Evolutionary conservation across 1,140 invertebrate species (phyloP).

Genomic region (Listronotus oregonensis): DNA sequence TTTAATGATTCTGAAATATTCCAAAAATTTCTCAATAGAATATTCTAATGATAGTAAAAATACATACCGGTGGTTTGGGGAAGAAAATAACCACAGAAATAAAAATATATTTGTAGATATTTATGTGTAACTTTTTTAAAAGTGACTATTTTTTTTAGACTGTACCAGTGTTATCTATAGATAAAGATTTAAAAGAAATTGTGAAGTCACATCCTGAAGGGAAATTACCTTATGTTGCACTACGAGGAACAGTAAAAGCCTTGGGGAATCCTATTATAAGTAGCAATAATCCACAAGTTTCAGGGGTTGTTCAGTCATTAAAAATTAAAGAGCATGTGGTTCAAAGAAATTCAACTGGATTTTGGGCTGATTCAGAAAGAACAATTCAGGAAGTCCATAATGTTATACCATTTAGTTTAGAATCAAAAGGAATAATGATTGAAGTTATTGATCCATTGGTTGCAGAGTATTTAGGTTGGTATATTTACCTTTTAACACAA

Average conservation of each 20-base stretch:
- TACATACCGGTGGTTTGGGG: no score
- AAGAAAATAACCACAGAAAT: no score
- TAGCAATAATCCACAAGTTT: slow-evolving; percentile 68
- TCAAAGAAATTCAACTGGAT: slow-evolving; percentile 73
- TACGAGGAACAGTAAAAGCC: slow-evolving; percentile 73
- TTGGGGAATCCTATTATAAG: slow-evolving; percentile 73
- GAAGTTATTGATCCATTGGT: slow-evolving; percentile 74
- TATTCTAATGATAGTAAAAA: no score
- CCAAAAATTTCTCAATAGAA: no score
- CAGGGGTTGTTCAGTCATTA: slow-evolving; percentile 74
- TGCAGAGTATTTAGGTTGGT: slow-evolving; percentile 69
- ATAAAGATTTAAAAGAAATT: slow-evolving; percentile 64
- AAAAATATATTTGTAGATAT: no score
- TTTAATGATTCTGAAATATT: no score
- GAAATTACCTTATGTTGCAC: slow-evolving; percentile 72
- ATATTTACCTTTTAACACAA: no score
- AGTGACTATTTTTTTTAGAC: slow-evolving; percentile 59
- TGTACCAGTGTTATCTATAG: slow-evolving; percentile 69
- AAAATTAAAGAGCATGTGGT: slow-evolving; percentile 78
- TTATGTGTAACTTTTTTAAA: slow-evolving; percentile 19
- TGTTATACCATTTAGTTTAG: slow-evolving; percentile 74
- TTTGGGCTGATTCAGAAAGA: slow-evolving; percentile 78
- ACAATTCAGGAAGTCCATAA: slow-evolving; percentile 75
- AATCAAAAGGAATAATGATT: slow-evolving; percentile 64
- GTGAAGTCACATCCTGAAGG: slow-evolving; percentile 64